Evolutionary conservation across 2,888 invertebrate species (phyloP).

Genomic region (Noctua comes): DNA sequence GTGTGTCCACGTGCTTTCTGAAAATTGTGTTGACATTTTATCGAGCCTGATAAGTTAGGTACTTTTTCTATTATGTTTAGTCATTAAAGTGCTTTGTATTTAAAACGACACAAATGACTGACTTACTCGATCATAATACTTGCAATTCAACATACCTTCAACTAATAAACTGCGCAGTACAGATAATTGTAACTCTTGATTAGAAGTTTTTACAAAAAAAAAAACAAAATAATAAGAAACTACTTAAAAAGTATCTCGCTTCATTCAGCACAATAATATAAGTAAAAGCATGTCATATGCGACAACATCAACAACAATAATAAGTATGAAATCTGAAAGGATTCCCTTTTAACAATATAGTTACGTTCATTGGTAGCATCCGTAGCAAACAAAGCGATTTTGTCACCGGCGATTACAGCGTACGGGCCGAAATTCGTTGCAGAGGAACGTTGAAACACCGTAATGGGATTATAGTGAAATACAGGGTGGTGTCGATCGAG

Average conservation of each 20-base stretch:
- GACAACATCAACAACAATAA: conserved; percentile 25
- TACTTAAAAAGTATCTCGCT: background rate
- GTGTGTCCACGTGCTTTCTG: background rate
- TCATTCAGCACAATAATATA: background rate
- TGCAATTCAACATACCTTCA: background rate
- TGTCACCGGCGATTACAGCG: conserved; percentile 65
- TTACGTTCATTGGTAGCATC: conserved; percentile 54
- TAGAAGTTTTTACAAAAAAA: background rate
- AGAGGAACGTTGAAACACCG: conserved; percentile 76
- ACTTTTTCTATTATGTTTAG: background rate
- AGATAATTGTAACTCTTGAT: background rate
- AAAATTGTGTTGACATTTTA: conserved; percentile 16
- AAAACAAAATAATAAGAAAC: background rate
- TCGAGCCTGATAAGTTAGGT: background rate
- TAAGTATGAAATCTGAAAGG: conserved; percentile 44
- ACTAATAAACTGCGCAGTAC: background rate
- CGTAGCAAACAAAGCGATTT: conserved; percentile 65
- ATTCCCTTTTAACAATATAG: conserved; percentile 54
- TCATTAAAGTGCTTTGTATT: background rate
- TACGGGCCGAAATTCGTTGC: conserved; percentile 77
- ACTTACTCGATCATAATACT: background rate
- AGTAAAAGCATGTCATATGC: background rate
- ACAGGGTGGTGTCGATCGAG: conserved; percentile 87
- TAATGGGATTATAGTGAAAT: conserved; percentile 90
- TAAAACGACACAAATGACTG: background rate